Base-by-base conservation (phyloP, 2,888 invertebrate species). In the Charanyca ferruginea region DNA sequence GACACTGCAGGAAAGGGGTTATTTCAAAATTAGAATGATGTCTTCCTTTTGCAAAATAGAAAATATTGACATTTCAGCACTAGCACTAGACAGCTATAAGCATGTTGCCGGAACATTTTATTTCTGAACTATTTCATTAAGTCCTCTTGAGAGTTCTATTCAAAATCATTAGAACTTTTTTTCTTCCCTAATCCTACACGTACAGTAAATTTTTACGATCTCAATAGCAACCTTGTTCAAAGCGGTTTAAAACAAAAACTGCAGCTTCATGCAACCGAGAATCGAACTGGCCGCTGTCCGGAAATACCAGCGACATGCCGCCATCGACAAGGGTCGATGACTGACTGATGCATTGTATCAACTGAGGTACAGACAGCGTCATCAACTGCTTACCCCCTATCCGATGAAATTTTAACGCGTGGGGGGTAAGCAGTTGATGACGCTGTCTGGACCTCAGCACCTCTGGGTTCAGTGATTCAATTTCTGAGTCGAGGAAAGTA, bases 291-390 rank as follows among this genome's bases (percentile, higher is more conserved):
- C 73, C 67, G 57, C 65, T 23, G 73, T 60, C 77, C 72, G 80
- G 80, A 80, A 80, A 80, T 80, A 76, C 79, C 80, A 63, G 38
- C 53, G 69, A 63, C 69, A 64, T 80, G 66, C 66, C 73, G 52
- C 55, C 63, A 65, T 59, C 70, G 60, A 52, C 63, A 55, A 53
- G 48, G 75, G 80, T 80, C 76, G 80, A 73, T 71, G 79, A 78
- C 80, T 73, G 77, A 62, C 59, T 28, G 54, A 60, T 41, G 47
- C 32, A 63, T 64, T 68, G 58, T 59, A 64, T 51, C 28, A 23
- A 7, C 44, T 59, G 41, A 53, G 23, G 20, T 45, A 35, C n/a
- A n/a, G n/a, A n/a, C n/a, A n/a, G n/a, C n/a, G n/a, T n/a, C n/a
- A n/a, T n/a, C n/a, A n/a, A n/a, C n/a, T n/a, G n/a, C n/a, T n/a